Percentiles rank a stretch among this genome's conserved stretches.
Evolutionary conservation across 2,113 vertebrate genomes (phyloP).

Genomic region (Isurus oxyrinchus): DNA sequence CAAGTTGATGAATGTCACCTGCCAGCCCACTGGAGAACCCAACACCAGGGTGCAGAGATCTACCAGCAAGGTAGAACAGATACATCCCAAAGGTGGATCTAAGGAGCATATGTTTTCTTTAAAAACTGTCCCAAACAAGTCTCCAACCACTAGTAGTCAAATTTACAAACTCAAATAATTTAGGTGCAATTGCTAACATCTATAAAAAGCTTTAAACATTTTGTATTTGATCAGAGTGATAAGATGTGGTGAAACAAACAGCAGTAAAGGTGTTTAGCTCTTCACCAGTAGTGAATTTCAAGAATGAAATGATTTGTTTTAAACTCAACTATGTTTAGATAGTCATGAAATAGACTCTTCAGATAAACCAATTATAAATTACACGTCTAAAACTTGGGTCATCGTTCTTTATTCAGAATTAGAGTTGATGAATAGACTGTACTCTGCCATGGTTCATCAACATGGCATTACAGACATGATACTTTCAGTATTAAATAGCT

Average conservation of each 20-base stretch:
- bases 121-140: not conserved
- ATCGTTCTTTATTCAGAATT: conserved; percentile 35
- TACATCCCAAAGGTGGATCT: conserved; percentile 34
- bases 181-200: not conserved
- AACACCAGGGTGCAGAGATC: not conserved
- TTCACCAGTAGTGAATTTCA: not conserved
- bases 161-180: not conserved
- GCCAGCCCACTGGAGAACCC: not conserved
- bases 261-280: not conserved
- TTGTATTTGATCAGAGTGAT: not conserved
- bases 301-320: not conserved
- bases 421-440: not conserved
- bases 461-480: not conserved
- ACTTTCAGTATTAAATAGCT: conserved; percentile 42
- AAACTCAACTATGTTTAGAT: not conserved
- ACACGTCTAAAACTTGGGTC: not conserved
- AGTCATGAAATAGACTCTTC: not conserved
- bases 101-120: not conserved
- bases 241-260: not conserved
- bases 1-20: not conserved
- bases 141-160: not conserved
- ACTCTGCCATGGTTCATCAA: not conserved
- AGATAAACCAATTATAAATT: not conserved
- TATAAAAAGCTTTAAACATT: not conserved
- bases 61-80: not conserved